phyloP scores from a whole-genome alignment of 2,113 vertebrate genomes.

The Caranx melampygus region DNA sequence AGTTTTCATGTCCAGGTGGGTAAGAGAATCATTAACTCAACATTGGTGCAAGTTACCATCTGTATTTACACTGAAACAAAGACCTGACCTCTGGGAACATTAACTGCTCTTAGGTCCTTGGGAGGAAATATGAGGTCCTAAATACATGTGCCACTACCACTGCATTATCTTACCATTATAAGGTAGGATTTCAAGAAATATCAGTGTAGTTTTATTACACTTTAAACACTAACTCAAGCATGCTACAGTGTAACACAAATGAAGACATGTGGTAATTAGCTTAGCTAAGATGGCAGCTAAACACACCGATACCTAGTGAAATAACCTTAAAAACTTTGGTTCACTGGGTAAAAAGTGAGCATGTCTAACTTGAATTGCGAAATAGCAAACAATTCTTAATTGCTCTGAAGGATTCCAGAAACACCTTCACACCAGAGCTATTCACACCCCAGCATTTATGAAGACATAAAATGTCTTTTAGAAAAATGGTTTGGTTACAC shows the following conservation, averaged over 20 bases:
- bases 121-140: constrained; percentile 26
- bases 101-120: constrained; percentile 21
- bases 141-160: constrained; percentile 18
- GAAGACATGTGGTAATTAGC: too few relatives aligned
- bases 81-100: constrained; percentile 15
- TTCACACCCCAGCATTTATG: too few relatives aligned
- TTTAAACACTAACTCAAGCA: too few relatives aligned
- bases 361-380: not conserved
- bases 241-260: too few relatives aligned
- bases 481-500: not conserved
- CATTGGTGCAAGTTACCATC: constrained; percentile 2
- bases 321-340: too few relatives aligned
- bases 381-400: not conserved
- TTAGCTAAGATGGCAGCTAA: too few relatives aligned
- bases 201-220: not conserved
- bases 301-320: too few relatives aligned
- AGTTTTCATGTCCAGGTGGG: not conserved
- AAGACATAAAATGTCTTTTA: too few relatives aligned
- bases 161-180: not conserved
- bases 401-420: too few relatives aligned
- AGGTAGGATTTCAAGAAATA: constrained; percentile 7
- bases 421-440: too few relatives aligned
- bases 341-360: not conserved
- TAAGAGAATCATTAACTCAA: constrained; percentile 49
- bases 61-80: not conserved